phyloP scores from a whole-genome alignment of 2,113 vertebrate species.

The Butorides virescens region DNA sequence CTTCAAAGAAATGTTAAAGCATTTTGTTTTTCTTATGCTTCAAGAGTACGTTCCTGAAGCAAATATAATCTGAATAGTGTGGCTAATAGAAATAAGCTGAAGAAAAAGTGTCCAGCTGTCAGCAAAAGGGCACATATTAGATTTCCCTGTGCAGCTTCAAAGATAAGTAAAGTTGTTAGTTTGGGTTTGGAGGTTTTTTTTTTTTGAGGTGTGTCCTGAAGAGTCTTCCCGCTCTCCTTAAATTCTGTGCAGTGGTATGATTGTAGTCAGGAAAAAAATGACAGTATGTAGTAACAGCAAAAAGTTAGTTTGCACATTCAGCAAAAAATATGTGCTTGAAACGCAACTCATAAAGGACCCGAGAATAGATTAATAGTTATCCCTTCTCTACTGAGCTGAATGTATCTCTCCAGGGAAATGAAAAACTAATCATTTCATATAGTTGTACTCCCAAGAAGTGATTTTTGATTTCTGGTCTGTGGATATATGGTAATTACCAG shows the following conservation, averaged over 20 bases:
- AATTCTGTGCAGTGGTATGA: background rate
- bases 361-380: conserved; percentile 4
- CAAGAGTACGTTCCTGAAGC: background rate
- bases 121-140: background rate
- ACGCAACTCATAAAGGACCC: background rate
- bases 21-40: conserved; percentile 24
- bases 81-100: background rate
- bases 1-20: conserved; percentile 55
- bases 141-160: background rate
- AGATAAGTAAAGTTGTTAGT: background rate
- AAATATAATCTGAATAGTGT: conserved; percentile 10
- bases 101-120: background rate
- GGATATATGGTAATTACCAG: background rate
- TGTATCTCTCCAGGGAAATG: background rate
- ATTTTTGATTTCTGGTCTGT: background rate
- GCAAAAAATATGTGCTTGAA: background rate
- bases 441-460: background rate
- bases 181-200: background rate
- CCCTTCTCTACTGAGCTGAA: background rate
- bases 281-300: background rate
- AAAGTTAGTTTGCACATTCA: background rate
- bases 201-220: background rate
- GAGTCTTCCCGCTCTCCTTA: background rate
- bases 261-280: background rate
- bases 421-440: background rate